Percentiles rank a stretch among this genome's conserved stretches.
Evolutionary conservation across 2,797 vertebrate genomes (phyloP).

Genomic region (Eurystomus glaucurus): DNA sequence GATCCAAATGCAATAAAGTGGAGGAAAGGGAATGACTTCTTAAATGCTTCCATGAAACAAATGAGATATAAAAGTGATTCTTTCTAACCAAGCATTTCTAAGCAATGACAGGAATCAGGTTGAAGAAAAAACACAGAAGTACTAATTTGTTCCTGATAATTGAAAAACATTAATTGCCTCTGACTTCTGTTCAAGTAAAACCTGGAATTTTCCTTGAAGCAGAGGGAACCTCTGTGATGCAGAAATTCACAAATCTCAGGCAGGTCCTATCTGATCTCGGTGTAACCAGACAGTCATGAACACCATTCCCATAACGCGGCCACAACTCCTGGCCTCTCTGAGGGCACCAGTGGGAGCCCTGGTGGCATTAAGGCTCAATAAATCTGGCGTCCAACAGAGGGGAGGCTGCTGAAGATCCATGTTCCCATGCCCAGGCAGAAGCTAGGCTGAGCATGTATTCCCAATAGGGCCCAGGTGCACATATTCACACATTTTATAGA

Average conservation of each 20-base stretch:
- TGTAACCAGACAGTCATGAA: not conserved
- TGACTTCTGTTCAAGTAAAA: not conserved
- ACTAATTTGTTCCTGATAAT: not conserved
- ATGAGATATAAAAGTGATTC: not conserved
- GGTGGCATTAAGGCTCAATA: fast-evolving
- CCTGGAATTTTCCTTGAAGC: not conserved
- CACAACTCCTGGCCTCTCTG: not conserved
- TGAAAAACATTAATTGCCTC: not conserved
- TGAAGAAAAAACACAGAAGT: not conserved
- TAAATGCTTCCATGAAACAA: not conserved
- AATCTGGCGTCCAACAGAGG: fast-evolving
- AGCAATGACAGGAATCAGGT: not conserved
- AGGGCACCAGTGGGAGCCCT: not conserved
- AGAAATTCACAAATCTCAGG: not conserved
- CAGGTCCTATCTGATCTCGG: fast-evolving
- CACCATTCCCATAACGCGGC: fast-evolving
- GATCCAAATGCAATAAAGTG: not conserved
- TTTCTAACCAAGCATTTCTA: not conserved
- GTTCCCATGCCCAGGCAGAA: not conserved
- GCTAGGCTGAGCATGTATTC: not conserved
- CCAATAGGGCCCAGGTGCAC: not conserved
- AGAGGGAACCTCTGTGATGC: not conserved
- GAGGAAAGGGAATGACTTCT: not conserved
- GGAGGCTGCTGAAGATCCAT: fast-evolving
- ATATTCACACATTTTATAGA: not conserved